phyloP scores from a whole-genome alignment of 2,888 invertebrate species.

The Metalampra italica region DNA sequence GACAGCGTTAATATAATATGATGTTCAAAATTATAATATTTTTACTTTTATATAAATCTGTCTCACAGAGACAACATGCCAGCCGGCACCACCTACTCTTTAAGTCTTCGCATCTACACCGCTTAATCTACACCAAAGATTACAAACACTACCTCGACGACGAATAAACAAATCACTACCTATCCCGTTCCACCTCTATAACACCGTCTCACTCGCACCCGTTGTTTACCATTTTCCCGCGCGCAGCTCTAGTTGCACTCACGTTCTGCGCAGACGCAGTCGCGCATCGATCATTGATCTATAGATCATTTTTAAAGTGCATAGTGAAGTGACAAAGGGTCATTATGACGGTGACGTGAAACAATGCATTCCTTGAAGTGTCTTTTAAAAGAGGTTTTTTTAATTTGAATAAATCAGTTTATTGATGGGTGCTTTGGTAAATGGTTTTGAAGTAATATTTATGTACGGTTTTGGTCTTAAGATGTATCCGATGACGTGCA shows the following conservation, averaged over 20 bases:
- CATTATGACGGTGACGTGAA: constrained; percentile 27
- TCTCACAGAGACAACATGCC: not conserved
- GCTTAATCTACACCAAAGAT: constrained; percentile 23
- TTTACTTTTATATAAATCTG: too few relatives aligned
- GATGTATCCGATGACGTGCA: too few relatives aligned
- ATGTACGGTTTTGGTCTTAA: not conserved
- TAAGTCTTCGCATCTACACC: not conserved
- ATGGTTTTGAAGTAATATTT: not conserved
- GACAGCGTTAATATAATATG: too few relatives aligned
- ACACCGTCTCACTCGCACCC: constrained; percentile 30
- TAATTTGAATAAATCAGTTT: constrained; percentile 14
- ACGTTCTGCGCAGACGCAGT: constrained; percentile 41
- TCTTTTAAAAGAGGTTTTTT: constrained; percentile 14
- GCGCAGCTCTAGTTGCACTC: constrained; percentile 35
- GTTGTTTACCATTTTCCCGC: constrained; percentile 61
- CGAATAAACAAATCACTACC: constrained; percentile 35
- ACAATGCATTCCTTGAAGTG: constrained; percentile 34
- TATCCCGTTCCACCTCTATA: constrained; percentile 37
- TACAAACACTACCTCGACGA: constrained; percentile 28
- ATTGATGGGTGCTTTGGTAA: constrained; percentile 33
- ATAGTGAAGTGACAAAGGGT: constrained; percentile 29
- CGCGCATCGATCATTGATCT: constrained; percentile 27
- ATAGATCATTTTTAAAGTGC: constrained; percentile 26
- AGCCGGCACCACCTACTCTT: not conserved
- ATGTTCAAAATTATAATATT: too few relatives aligned